Evolutionary conservation across 2,888 invertebrate species (phyloP), one percentile per base, ranked within the genome.

Genomic region (Agrotis segetum): DNA sequence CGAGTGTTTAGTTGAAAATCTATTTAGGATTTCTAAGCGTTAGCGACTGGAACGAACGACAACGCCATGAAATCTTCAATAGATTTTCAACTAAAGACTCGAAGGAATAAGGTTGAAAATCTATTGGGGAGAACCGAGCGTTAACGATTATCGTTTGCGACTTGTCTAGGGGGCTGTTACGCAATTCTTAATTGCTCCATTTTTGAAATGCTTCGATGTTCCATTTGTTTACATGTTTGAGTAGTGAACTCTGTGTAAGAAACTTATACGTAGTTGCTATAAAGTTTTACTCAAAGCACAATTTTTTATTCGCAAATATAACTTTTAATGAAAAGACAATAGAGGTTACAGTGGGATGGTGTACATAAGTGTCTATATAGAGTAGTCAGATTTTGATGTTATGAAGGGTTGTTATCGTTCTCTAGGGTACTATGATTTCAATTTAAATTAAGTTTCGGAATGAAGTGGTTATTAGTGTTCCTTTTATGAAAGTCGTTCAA

Each of bases 361-460:
- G 9, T 61, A n/a, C 7, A 44, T 13, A 19, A 24, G 34, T 67
- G 59, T 65, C 11, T 47, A 55, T 68, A 52, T 47, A 52, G 44
- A 53, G 66, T 47, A 64, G 52, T 66, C 78, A 58, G 50, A 55
- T 63, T 65, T 81, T 77, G 65, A 46, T 58, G 24, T 70, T 46
- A 63, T 55, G 47, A 78, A 73, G 75, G 73, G 65, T 11, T 62
- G n/a, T 78, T 69, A 79, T 74, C 60, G 69, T 79, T 74, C 82
- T 61, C 79, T 17, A 17, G 82, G 74, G 79, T 52, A 55, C 82
- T 79, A 68, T 79, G 11, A 73, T 68, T 79, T 81, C 59, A 73
- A 79, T 68, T 82, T 63, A 66, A 73, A 77, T 66, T 66, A 81
- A 71, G 78, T 81, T 77, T 70, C 65, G 14, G 34, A 62, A 60